These are phyloP conservation scores for Nerophis lumbriciformis DNA, from an alignment of 2,113 vertebrate species.

Conservation along the genomic window DNA sequence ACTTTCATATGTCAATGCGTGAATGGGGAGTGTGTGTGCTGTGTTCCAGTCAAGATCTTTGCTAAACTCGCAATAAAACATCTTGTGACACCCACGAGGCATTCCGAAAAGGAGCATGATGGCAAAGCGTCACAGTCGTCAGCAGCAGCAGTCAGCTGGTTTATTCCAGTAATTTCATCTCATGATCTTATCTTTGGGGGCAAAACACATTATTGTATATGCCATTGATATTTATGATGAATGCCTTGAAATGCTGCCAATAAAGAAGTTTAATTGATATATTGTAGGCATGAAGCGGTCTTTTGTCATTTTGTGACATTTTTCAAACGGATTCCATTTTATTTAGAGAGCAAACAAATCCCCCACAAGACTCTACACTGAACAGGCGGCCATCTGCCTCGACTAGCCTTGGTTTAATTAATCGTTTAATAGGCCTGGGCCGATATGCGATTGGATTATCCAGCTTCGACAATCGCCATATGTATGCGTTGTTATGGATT, in stretches of 20 bases:
- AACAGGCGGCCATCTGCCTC: no score
- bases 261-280: slow-evolving; percentile 10
- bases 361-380: no score
- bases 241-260: slow-evolving; percentile 5
- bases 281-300: not conserved
- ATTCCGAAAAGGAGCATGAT: slow-evolving; percentile 20
- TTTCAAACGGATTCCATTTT: no score
- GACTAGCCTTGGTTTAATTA: no score
- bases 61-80: slow-evolving; percentile 32
- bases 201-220: slow-evolving; percentile 8
- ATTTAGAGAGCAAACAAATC: no score
- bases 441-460: no score
- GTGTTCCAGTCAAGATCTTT: slow-evolving; percentile 30
- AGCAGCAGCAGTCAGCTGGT: no score
- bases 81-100: slow-evolving; percentile 22
- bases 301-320: no score
- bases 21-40: slow-evolving; percentile 6
- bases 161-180: no score
- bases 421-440: no score
- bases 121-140: not conserved
- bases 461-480: no score
- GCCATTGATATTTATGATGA: slow-evolving; percentile 9
- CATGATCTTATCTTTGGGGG: slow-evolving; percentile 22
- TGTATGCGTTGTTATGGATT: no score
- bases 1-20: slow-evolving; percentile 25